phyloP scores from a whole-genome alignment of 2,113 vertebrate genomes.

The Alethe diademata region DNA sequence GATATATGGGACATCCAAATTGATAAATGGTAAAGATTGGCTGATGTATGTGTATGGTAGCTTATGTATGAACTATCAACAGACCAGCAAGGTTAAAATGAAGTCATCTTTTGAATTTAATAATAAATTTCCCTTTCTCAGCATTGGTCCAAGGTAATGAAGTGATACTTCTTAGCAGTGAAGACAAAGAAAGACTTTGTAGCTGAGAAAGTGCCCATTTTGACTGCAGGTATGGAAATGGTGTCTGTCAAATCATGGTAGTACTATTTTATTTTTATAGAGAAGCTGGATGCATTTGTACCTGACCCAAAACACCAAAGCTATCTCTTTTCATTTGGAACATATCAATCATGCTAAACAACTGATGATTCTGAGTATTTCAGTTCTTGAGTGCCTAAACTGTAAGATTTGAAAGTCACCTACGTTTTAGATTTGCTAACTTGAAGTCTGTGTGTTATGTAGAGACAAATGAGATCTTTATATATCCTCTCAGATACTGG shows the following conservation, averaged over 20 bases:
- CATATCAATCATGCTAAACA: not conserved
- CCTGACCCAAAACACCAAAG: not conserved
- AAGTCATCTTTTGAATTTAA: slow-evolving; percentile 9
- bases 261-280: slow-evolving; percentile 22
- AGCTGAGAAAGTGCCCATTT: not conserved
- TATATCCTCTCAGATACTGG: not conserved
- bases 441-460: not conserved
- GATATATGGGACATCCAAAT: not conserved
- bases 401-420: not conserved
- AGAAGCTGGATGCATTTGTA: not conserved
- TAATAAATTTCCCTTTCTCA: slow-evolving; percentile 26
- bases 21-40: slow-evolving; percentile 27
- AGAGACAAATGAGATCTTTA: not conserved
- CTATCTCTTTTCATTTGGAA: not conserved
- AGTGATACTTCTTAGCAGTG: not conserved
- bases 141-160: slow-evolving; percentile 6
- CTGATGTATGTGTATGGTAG: not conserved
- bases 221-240: not conserved
- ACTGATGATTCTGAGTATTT: not conserved
- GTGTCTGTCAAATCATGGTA: not conserved
- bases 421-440: not conserved
- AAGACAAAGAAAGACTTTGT: not conserved
- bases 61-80: not conserved
- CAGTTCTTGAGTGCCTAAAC: not conserved
- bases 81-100: slow-evolving; percentile 3